Percentiles rank a stretch among this genome's conserved stretches.
These are phyloP conservation scores for Onthophagus sagittarius DNA, from an alignment of 2,888 invertebrate genomes.

Conservation along the genomic window DNA sequence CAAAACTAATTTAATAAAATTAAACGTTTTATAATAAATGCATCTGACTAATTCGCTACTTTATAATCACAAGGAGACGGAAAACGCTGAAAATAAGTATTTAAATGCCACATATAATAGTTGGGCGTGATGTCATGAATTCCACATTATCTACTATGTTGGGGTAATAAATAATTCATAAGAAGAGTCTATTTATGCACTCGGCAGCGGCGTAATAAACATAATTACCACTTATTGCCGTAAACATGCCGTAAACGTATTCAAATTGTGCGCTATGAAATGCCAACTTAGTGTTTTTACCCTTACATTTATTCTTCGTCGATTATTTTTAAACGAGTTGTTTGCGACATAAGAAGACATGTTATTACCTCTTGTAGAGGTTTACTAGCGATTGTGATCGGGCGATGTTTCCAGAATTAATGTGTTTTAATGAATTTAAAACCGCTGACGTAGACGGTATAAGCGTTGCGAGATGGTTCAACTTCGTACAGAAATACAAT, in stretches of 20 bases:
- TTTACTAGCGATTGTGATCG: too few relatives aligned
- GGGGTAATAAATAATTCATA: neutral
- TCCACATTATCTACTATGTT: neutral
- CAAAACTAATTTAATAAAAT: too few relatives aligned
- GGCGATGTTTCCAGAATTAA: too few relatives aligned
- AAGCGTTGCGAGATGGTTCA: neutral
- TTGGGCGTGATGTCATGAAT: neutral
- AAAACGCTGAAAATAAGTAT: neutral
- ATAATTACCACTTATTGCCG: neutral
- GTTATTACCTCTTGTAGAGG: neutral
- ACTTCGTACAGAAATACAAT: neutral
- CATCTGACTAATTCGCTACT: neutral
- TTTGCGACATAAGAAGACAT: neutral
- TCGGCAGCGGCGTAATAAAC: neutral
- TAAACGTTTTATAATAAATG: too few relatives aligned
- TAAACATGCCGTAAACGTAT: neutral
- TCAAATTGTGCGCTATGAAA: neutral
- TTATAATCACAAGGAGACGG: neutral
- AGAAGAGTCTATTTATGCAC: neutral
- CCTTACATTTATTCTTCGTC: neutral
- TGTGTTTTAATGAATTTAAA: neutral
- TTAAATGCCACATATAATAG: neutral
- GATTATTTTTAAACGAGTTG: neutral
- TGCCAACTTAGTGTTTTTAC: neutral
- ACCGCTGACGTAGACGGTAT: neutral